Conservation (phyloP, 2,797 vertebrate genomes). For the Smutsia temminckii region DNA sequence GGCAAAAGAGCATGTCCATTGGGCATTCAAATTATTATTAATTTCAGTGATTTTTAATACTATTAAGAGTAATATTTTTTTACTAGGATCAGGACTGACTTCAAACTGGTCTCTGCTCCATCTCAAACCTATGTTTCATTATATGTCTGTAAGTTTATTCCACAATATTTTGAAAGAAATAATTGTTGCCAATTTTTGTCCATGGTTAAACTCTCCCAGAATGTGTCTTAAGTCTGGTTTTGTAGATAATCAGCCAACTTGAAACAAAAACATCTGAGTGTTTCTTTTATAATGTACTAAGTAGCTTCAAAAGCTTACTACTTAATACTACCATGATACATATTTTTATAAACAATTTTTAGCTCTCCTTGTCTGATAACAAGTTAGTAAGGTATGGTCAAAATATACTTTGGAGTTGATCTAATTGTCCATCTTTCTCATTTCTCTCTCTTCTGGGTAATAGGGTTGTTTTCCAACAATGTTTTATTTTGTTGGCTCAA, state of each 20-base stretch:
- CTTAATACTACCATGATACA: neutral
- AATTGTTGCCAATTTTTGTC: slow-evolving; percentile 7
- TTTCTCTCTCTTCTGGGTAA: slow-evolving; percentile 38
- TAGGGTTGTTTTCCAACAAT: slow-evolving; percentile 30
- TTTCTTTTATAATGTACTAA: neutral
- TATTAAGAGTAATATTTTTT: neutral
- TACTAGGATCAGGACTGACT: neutral
- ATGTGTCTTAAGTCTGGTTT: neutral
- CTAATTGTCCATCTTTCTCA: slow-evolving; percentile 10
- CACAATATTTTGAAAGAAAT: slow-evolving; percentile 47
- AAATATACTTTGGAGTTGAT: slow-evolving; percentile 31
- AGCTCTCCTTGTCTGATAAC: neutral
- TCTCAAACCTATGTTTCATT: neutral
- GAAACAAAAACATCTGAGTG: neutral
- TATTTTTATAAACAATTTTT: slow-evolving; percentile 29
- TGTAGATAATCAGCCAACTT: neutral
- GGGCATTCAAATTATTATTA: slow-evolving; percentile 12
- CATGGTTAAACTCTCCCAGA: neutral
- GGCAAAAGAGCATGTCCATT: neutral
- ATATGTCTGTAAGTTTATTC: neutral
- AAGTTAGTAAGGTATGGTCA: neutral
- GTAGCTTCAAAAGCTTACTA: neutral
- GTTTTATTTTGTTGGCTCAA: slow-evolving; percentile 31
- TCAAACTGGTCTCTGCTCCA: neutral
- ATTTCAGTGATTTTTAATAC: neutral